These are phyloP conservation scores for Ahaetulla prasina DNA, from an alignment of 2,113 vertebrate species.

Conservation along the genomic window DNA sequence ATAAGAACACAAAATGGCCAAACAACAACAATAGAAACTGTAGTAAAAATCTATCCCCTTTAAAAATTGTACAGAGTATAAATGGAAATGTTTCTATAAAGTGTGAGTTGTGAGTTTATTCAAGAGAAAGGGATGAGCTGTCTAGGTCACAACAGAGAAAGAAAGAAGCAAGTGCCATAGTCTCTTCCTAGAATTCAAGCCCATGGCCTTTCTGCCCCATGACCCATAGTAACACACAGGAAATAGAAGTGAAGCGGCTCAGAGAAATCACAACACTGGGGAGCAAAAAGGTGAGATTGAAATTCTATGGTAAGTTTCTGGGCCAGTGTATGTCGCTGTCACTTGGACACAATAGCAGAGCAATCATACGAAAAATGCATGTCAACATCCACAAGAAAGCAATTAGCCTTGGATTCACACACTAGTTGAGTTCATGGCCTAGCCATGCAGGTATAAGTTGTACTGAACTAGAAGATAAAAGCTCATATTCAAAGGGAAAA, in stretches of 20 bases:
- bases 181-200: not conserved
- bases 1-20: not conserved
- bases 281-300: slow-evolving; percentile 19
- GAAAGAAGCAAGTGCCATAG: not conserved
- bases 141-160: not conserved
- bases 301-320: slow-evolving; percentile 1
- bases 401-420: slow-evolving; percentile 12
- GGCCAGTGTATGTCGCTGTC: slow-evolving; percentile 9
- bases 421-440: not conserved
- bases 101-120: slow-evolving; percentile 9
- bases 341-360: slow-evolving; percentile 14
- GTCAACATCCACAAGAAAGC: slow-evolving; percentile 18
- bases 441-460: not conserved
- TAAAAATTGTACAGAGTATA: not conserved
- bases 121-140: slow-evolving; percentile 17
- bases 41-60: slow-evolving; percentile 9
- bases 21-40: not conserved
- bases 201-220: not conserved
- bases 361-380: not conserved
- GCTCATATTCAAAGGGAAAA: slow-evolving; percentile 12
- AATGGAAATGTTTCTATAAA: not conserved
- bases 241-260: not conserved
- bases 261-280: not conserved
- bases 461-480: slow-evolving; percentile 7
- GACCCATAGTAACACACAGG: not conserved